These are phyloP conservation scores for Baryphthengus martii DNA, from an alignment of 2,113 vertebrate genomes.

Conservation along the genomic window DNA sequence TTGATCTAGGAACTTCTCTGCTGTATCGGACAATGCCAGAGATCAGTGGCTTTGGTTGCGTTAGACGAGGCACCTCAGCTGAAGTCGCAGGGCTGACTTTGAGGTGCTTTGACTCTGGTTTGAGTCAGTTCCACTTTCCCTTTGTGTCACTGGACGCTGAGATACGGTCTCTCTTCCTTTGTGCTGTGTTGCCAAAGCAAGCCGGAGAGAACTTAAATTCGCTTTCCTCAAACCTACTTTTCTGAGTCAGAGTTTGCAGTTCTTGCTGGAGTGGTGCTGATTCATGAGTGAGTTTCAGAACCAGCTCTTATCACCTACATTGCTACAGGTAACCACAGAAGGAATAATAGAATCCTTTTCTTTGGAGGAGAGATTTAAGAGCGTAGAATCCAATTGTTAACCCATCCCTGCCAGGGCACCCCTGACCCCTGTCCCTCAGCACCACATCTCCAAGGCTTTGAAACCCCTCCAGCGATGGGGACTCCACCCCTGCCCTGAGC, in stretches of 20 bases:
- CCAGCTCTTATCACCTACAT: not conserved
- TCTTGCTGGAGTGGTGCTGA: not conserved
- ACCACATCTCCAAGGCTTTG: too few species aligned
- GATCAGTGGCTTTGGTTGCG: accelerated
- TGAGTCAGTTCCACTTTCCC: not conserved
- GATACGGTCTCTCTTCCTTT: not conserved
- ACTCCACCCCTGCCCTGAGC: too few species aligned
- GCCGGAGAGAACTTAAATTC: not conserved
- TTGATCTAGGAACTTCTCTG: not conserved
- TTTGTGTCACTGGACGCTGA: not conserved
- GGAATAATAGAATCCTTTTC: too few species aligned
- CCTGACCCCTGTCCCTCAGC: too few species aligned
- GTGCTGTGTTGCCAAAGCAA: not conserved
- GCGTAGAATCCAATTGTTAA: too few species aligned
- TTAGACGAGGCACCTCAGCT: not conserved
- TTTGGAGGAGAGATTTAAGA: too few species aligned
- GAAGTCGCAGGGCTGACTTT: not conserved
- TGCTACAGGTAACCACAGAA: not conserved
- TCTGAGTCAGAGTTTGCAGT: not conserved
- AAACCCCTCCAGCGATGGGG: too few species aligned
- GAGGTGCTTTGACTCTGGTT: not conserved
- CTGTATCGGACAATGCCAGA: not conserved
- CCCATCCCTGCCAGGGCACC: too few species aligned
- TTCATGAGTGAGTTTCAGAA: not conserved
- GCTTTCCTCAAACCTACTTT: not conserved